phyloP scores from a whole-genome alignment of 2,888 invertebrate genomes.

The Cheilosia soror region DNA sequence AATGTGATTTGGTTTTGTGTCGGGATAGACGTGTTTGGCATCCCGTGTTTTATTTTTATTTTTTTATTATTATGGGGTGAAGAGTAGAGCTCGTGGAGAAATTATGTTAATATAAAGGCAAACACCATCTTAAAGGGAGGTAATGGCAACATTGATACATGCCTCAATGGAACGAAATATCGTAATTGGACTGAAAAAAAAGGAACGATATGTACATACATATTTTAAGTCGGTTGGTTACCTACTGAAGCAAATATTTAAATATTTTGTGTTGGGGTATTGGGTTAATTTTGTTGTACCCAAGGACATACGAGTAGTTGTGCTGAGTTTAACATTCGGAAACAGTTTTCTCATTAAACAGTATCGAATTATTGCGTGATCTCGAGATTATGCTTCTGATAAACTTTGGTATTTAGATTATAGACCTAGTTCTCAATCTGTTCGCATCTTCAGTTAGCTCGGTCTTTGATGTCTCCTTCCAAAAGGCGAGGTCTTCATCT shows the following conservation, averaged over 20 bases:
- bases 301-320: background rate
- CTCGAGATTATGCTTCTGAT: too few species aligned
- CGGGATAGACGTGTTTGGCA: slow-evolving; percentile 60
- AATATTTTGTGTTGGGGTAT: background rate
- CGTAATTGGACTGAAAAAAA: slow-evolving; percentile 38
- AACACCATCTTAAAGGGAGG: slow-evolving; percentile 43
- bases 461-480: too few species aligned
- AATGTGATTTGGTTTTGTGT: slow-evolving; percentile 56
- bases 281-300: background rate
- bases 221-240: slow-evolving; percentile 24
- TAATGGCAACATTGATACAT: slow-evolving; percentile 63
- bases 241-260: slow-evolving; percentile 37
- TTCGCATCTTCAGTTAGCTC: too few species aligned
- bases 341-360: too few species aligned
- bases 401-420: too few species aligned
- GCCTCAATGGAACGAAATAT: slow-evolving; percentile 62
- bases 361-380: too few species aligned
- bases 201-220: slow-evolving; percentile 5
- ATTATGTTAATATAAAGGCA: slow-evolving; percentile 67
- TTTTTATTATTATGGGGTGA: slow-evolving; percentile 29
- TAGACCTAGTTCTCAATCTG: too few species aligned
- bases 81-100: slow-evolving; percentile 49
- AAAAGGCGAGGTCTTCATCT: too few species aligned
- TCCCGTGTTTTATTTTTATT: slow-evolving; percentile 32
- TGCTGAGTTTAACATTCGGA: background rate